These are phyloP conservation scores for Scrobipalpa atriplicella DNA, from an alignment of 2,888 invertebrate species.

Conservation along the genomic window DNA sequence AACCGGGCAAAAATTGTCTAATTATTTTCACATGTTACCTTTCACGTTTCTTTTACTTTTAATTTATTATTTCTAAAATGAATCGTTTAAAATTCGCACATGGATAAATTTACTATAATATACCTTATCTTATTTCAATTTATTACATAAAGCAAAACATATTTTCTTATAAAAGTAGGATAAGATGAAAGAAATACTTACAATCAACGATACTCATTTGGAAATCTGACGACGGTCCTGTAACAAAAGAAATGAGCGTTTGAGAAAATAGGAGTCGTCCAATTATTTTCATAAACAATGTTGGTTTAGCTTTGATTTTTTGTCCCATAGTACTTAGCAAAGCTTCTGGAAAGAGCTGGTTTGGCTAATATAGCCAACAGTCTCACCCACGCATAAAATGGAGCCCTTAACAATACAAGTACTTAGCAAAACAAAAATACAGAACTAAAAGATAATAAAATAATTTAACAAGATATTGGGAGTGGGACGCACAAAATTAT, in stretches of 20 bases:
- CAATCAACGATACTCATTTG: constrained; percentile 11
- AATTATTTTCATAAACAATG: no score
- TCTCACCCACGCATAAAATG: no score
- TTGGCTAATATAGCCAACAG: no score
- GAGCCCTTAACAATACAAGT: no score
- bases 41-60: neutral
- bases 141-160: neutral
- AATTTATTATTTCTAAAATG: neutral
- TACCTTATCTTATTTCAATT: neutral
- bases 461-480: no score
- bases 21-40: constrained; percentile 25
- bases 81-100: neutral
- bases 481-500: no score
- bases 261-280: neutral
- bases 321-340: no score
- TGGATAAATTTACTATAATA: neutral
- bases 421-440: no score
- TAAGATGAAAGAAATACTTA: neutral
- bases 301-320: no score
- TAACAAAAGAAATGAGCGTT: neutral
- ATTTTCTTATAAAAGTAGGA: no score
- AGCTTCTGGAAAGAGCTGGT: no score
- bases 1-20: constrained; percentile 26
- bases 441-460: no score
- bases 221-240: constrained; percentile 7